Conservation (phyloP, 2,888 invertebrate genomes). For the Dromius quadrimaculatus region DNA sequence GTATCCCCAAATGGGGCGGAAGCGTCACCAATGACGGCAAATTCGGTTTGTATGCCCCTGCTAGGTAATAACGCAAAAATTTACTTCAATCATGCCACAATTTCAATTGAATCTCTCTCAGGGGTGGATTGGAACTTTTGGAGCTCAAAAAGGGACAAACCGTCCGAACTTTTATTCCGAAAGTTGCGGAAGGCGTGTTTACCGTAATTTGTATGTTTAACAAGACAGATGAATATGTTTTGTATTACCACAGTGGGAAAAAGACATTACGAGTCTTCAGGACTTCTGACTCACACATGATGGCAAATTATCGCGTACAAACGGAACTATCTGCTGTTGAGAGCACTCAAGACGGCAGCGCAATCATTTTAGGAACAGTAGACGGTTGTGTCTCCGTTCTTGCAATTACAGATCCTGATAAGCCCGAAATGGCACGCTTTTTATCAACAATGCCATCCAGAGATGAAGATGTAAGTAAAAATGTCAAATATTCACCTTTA, state of each 20-base stretch:
- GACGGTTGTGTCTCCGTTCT: slow-evolving; percentile 95
- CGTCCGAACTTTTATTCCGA: slow-evolving; percentile 90
- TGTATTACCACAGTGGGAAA: slow-evolving; percentile 96
- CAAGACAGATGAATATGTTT: slow-evolving; percentile 92
- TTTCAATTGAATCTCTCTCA: slow-evolving; percentile 59
- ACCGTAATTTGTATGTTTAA: slow-evolving; percentile 96
- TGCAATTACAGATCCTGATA: slow-evolving; percentile 78
- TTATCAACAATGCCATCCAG: slow-evolving; percentile 77
- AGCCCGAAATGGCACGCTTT: slow-evolving; percentile 75
- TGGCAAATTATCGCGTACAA: slow-evolving; percentile 93
- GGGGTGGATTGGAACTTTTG: slow-evolving; percentile 93
- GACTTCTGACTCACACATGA: slow-evolving; percentile 87
- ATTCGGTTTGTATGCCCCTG: slow-evolving; percentile 92
- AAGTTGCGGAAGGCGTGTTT: slow-evolving; percentile 97
- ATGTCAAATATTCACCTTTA: slow-evolving; percentile 5
- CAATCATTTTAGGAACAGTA: slow-evolving; percentile 88
- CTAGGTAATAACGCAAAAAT: slow-evolving; percentile 66
- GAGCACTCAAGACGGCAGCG: slow-evolving; percentile 85
- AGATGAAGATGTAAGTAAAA: slow-evolving; percentile 71
- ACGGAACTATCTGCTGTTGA: slow-evolving; percentile 91
- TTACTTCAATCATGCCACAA: neutral
- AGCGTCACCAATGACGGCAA: slow-evolving; percentile 88
- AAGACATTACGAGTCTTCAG: slow-evolving; percentile 95
- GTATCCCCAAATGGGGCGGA: slow-evolving; percentile 93
- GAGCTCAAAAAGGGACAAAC: slow-evolving; percentile 92